A percentile compares a stretch with the other conserved stretches of the same genome.
phyloP scores from a whole-genome alignment of 1,140 invertebrate species.

The Papilio glaucus region DNA sequence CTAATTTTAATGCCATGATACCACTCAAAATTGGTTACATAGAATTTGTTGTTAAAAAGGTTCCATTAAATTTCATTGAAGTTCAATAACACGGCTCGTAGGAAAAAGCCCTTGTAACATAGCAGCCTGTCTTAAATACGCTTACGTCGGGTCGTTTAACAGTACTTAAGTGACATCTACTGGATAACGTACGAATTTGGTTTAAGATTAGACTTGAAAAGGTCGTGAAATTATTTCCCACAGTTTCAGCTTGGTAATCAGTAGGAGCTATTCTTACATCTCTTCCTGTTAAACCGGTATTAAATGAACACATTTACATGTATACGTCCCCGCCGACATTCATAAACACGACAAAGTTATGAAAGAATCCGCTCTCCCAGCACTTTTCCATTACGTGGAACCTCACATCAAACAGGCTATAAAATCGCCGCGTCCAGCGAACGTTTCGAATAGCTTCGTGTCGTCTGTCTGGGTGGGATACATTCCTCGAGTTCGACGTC shows the following conservation, averaged over 20 bases:
- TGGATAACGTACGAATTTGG: neutral
- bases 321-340: neutral
- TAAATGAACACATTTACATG: conserved; percentile 17
- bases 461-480: conserved; percentile 13
- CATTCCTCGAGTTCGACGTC: conserved; percentile 12
- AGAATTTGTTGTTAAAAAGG: too few species aligned
- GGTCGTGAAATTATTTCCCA: neutral
- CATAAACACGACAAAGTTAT: conserved; percentile 30
- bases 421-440: conserved; percentile 28
- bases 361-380: conserved; percentile 33
- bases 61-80: too few species aligned
- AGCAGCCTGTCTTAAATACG: too few species aligned
- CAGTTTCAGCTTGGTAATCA: conserved; percentile 12
- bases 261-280: neutral
- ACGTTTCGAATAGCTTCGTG: conserved; percentile 4
- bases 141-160: too few species aligned
- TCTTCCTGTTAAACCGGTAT: conserved; percentile 16
- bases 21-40: too few species aligned
- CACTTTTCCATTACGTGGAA: conserved; percentile 30
- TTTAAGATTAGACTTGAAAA: neutral
- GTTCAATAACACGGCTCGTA: too few species aligned
- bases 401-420: conserved; percentile 31
- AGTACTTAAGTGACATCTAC: too few species aligned
- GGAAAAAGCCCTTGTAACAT: too few species aligned
- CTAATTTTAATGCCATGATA: neutral